These are phyloP conservation scores for Drosophila sp. DNA, from an alignment of 1,140 invertebrate species.

Conservation along the genomic window DNA sequence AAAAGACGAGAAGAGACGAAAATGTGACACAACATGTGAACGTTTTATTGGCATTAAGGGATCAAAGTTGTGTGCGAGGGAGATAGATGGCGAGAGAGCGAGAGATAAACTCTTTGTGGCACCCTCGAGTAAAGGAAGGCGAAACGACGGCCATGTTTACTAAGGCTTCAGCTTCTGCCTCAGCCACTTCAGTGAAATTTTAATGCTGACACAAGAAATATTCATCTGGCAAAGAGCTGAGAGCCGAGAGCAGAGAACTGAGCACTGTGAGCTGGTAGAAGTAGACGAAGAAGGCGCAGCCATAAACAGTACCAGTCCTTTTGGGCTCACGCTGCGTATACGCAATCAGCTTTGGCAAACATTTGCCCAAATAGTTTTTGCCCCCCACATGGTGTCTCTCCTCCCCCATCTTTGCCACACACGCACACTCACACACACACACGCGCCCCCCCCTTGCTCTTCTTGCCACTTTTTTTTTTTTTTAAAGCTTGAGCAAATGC, in stretches of 20 bases:
- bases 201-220: conserved; percentile 80
- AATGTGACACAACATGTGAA: conserved; percentile 77
- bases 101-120: conserved; percentile 66
- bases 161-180: conserved; percentile 51
- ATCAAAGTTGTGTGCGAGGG: conserved; percentile 59
- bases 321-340: conserved; percentile 72
- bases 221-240: conserved; percentile 41
- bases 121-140: conserved; percentile 67
- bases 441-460: not conserved
- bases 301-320: conserved; percentile 47
- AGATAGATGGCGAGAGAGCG: conserved; percentile 3
- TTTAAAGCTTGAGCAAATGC: conserved; percentile 54
- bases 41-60: conserved; percentile 81
- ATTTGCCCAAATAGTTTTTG: conserved; percentile 72
- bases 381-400: conserved; percentile 1
- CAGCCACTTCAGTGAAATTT: conserved; percentile 71
- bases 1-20: conserved; percentile 44
- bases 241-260: not conserved
- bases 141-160: conserved; percentile 61
- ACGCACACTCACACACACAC: too few relatives aligned
- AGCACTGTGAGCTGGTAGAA: conserved; percentile 1
- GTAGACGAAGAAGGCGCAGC: conserved; percentile 52
- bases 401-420: not conserved
- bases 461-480: conserved; percentile 9
- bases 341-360: conserved; percentile 75